A percentile compares a stretch with the other conserved stretches of the same genome.
Conservation (phyloP, 2,113 vertebrate genomes). For the Datnioides undecimradiatus region DNA sequence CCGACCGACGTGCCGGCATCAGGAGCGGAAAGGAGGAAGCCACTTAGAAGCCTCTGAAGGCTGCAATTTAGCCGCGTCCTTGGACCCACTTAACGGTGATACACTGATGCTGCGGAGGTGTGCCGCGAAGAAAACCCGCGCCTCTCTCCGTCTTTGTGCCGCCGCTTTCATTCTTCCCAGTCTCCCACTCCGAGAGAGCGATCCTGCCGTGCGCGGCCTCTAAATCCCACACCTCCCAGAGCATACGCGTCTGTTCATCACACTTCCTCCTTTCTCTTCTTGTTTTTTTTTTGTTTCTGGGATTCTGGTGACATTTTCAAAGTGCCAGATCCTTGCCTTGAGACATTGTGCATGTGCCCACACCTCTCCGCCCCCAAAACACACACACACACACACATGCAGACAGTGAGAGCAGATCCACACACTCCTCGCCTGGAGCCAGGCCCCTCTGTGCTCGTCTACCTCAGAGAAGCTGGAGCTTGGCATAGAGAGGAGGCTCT, state of each 20-base stretch:
- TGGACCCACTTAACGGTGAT: constrained; percentile 45
- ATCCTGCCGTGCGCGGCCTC: constrained; percentile 47
- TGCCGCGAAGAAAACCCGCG: constrained; percentile 24
- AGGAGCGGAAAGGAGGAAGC: not conserved
- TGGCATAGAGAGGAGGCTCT: constrained; percentile 69
- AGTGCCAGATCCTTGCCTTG: constrained; percentile 72
- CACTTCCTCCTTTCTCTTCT: constrained; percentile 50
- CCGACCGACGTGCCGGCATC: not conserved
- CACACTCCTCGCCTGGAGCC: constrained; percentile 61
- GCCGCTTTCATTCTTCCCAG: constrained; percentile 41
- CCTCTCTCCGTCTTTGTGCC: constrained; percentile 46
- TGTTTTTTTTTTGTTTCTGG: constrained; percentile 48
- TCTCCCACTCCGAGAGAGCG: constrained; percentile 40
- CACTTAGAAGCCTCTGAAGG: constrained; percentile 9
- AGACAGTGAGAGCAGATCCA: constrained; percentile 15
- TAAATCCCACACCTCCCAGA: constrained; percentile 68
- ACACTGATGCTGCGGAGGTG: constrained; percentile 34
- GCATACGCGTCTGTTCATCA: constrained; percentile 64
- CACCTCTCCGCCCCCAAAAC: constrained; percentile 47
- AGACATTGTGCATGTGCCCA: constrained; percentile 66
- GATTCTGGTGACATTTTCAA: constrained; percentile 79
- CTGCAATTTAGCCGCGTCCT: constrained; percentile 26
- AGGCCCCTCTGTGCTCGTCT: constrained; percentile 56
- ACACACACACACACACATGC: constrained; percentile 1
- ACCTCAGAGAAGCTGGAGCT: constrained; percentile 72